phyloP scores from a whole-genome alignment of 2,797 vertebrate genomes.

The Chrysocyon brachyurus region DNA sequence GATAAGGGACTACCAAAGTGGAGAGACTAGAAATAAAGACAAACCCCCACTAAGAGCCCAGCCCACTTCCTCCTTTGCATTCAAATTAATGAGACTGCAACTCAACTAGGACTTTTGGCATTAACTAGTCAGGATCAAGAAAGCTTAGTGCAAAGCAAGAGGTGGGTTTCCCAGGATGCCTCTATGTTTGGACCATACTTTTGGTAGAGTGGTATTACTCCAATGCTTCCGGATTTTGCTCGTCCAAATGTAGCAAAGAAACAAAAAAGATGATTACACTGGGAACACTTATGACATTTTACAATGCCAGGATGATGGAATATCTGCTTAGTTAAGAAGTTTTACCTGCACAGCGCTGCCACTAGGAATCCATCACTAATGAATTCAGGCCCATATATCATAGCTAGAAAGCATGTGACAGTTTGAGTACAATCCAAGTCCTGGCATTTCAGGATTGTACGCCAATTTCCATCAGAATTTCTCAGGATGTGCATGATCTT shows the following conservation, averaged over 20 bases:
- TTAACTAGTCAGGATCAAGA: not conserved
- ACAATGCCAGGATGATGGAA: constrained; percentile 75
- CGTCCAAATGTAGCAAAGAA: constrained; percentile 62
- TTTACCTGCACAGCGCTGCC: constrained; percentile 68
- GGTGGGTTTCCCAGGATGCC: not conserved
- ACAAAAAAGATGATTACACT: constrained; percentile 27
- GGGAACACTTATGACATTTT: constrained; percentile 64
- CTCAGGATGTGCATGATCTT: not conserved
- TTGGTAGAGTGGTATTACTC: not conserved
- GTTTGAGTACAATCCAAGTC: constrained; percentile 39
- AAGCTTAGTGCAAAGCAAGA: not conserved
- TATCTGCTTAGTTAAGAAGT: constrained; percentile 78
- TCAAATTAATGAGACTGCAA: not conserved
- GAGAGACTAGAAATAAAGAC: not conserved
- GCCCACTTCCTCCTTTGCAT: not conserved
- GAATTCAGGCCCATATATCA: constrained; percentile 72
- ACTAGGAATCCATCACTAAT: constrained; percentile 72
- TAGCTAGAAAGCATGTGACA: constrained; percentile 71
- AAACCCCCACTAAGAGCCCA: not conserved
- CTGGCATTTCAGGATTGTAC: constrained; percentile 57
- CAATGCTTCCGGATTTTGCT: constrained; percentile 12
- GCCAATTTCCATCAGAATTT: constrained; percentile 39
- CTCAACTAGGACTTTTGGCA: not conserved
- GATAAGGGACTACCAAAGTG: not conserved
- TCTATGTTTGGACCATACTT: not conserved